Conservation (phyloP, 2,888 invertebrate genomes). For the Craniophora ligustri region DNA sequence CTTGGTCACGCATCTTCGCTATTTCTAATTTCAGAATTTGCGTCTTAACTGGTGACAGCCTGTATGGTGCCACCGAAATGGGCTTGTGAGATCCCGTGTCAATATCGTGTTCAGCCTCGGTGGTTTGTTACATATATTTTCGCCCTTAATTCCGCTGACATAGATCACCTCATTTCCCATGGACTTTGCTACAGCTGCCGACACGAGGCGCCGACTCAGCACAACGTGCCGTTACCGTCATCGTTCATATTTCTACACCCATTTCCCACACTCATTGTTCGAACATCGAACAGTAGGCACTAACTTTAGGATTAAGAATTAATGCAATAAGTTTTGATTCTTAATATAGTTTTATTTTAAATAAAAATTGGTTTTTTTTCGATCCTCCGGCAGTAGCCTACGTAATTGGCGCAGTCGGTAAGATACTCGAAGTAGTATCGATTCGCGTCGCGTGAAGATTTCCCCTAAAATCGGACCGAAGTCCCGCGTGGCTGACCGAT, state of each 20-base stretch:
- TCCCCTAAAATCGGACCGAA: too few species aligned
- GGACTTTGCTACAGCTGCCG: background rate
- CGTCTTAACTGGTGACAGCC: background rate
- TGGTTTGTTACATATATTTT: background rate
- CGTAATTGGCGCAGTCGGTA: background rate
- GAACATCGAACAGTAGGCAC: too few species aligned
- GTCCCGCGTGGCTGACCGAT: background rate
- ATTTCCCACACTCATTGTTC: too few species aligned
- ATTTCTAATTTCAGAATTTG: constrained; percentile 52
- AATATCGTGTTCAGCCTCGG: background rate
- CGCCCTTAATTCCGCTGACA: background rate
- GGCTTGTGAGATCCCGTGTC: constrained; percentile 11
- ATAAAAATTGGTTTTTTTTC: background rate
- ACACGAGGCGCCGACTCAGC: background rate
- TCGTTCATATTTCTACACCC: too few species aligned
- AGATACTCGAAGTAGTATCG: background rate
- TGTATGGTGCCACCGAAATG: constrained; percentile 7
- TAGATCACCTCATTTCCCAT: too few species aligned
- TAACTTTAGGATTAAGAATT: too few species aligned
- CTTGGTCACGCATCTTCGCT: constrained; percentile 56
- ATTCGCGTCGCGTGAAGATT: too few species aligned
- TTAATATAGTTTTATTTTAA: too few species aligned
- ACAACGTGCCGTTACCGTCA: too few species aligned
- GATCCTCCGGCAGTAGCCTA: background rate
- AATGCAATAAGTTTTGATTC: too few species aligned